phyloP scores from a whole-genome alignment of 2,113 vertebrate genomes.

The Stegostoma tigrinum region DNA sequence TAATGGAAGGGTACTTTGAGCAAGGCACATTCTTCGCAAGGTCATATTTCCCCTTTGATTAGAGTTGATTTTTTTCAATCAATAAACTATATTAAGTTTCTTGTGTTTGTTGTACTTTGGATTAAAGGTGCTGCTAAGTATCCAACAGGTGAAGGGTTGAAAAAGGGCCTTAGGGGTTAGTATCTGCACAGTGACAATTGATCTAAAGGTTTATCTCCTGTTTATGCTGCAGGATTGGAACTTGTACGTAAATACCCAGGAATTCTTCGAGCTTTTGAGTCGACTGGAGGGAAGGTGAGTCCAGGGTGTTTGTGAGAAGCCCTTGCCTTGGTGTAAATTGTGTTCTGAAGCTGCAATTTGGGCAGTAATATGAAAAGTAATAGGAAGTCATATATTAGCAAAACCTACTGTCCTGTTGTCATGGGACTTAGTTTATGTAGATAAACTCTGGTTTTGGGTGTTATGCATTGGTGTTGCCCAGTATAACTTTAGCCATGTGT shows the following conservation, averaged over 20 bases:
- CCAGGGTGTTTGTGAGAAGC: background rate
- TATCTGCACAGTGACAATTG: background rate
- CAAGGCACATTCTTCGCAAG: background rate
- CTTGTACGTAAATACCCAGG: slow-evolving; percentile 78
- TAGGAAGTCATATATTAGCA: background rate
- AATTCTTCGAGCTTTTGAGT: slow-evolving; percentile 77
- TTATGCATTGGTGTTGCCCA: background rate
- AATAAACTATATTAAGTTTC: background rate
- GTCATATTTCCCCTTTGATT: background rate
- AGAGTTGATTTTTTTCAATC: too few relatives aligned
- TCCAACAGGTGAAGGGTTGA: background rate
- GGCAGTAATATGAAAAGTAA: background rate
- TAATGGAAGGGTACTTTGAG: background rate
- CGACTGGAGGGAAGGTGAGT: slow-evolving; percentile 78
- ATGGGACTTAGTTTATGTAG: background rate
- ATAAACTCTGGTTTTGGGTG: background rate
- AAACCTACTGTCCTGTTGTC: background rate
- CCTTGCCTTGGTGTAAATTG: background rate
- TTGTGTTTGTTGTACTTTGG: background rate
- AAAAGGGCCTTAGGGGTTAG: background rate
- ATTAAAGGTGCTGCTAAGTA: background rate
- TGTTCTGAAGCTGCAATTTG: background rate
- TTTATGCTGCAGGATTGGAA: slow-evolving; percentile 72
- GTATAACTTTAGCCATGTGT: background rate
- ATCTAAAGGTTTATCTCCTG: background rate